Evolutionary conservation across 2,113 vertebrate genomes (phyloP).

Genomic region (Diadophis punctatus): DNA sequence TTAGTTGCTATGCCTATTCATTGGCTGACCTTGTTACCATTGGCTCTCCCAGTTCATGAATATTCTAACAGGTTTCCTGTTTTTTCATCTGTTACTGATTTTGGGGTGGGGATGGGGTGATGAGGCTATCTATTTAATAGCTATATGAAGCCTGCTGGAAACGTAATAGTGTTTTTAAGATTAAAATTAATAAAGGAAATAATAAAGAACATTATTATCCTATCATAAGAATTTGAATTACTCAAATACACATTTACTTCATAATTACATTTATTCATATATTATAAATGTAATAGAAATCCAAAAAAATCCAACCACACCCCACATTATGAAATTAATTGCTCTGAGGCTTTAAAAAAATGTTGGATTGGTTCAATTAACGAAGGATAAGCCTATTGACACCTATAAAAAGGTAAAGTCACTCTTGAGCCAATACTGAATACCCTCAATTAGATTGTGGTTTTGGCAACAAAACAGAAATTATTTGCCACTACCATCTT

Average conservation of each 20-base stretch:
- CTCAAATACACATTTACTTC: not conserved
- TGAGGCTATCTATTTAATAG: not conserved
- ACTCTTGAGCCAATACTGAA: not conserved
- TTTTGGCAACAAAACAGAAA: not conserved
- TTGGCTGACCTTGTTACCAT: too few species aligned
- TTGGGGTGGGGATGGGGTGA: not conserved
- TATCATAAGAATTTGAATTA: not conserved
- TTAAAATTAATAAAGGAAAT: not conserved
- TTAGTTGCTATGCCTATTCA: too few species aligned
- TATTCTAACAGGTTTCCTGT: not conserved
- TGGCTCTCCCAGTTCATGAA: too few species aligned
- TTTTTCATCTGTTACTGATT: not conserved
- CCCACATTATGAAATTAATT: not conserved
- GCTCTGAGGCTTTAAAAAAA: not conserved
- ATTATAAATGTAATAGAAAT: not conserved
- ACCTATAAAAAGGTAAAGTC: not conserved
- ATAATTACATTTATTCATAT: not conserved
- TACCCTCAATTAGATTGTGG: not conserved
- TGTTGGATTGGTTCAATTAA: not conserved
- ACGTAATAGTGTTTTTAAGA: not conserved
- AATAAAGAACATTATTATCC: not conserved
- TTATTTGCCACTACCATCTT: not conserved
- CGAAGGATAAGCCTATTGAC: not conserved
- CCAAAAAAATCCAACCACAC: not conserved
- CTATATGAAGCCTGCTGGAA: not conserved